Conservation (phyloP, 2,888 invertebrate genomes). For the Sthenelais limicola region DNA sequence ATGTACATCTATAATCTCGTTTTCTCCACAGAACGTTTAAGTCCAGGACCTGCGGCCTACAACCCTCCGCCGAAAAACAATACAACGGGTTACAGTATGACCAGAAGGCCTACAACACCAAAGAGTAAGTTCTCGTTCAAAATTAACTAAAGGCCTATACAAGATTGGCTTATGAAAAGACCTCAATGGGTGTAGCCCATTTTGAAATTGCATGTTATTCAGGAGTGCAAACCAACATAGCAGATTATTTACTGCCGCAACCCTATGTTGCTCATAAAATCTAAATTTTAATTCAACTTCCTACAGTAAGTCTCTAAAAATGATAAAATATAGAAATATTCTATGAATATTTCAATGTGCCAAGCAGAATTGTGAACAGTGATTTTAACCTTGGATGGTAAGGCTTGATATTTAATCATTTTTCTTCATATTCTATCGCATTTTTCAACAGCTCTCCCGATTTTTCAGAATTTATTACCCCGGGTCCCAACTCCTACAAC, state of each 20-base stretch:
- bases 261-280: neutral
- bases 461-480: slow-evolving; percentile 51
- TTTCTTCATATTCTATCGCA: no score
- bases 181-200: neutral
- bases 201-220: no score
- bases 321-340: no score
- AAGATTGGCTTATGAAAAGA: neutral
- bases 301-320: neutral
- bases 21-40: slow-evolving; percentile 2
- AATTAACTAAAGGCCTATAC: slow-evolving; percentile 30
- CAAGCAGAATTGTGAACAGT: no score
- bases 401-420: no score
- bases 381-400: no score
- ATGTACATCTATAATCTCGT: neutral
- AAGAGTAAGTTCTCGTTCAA: slow-evolving; percentile 13
- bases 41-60: slow-evolving; percentile 52
- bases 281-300: neutral
- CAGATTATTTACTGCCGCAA: neutral
- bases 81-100: slow-evolving; percentile 37
- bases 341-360: no score
- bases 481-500: slow-evolving; percentile 55
- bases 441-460: no score
- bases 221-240: neutral
- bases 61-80: slow-evolving; percentile 3
- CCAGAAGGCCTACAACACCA: slow-evolving; percentile 28